Conservation (phyloP, 2,797 vertebrate species). For the Bradypodion ventrale region DNA sequence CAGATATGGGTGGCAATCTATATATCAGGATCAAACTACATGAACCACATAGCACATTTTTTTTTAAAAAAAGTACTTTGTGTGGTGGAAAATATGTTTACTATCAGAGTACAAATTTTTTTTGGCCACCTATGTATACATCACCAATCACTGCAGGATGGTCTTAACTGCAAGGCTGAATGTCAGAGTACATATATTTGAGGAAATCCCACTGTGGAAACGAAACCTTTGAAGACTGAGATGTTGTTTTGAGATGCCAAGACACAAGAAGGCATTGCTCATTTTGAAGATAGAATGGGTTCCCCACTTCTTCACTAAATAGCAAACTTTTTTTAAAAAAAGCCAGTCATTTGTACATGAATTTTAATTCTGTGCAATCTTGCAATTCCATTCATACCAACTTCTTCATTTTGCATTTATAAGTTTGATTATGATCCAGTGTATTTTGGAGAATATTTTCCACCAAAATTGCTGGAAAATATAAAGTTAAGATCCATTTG, state of each 20-base stretch:
- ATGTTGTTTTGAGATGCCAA: not conserved
- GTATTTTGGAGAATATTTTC: not conserved
- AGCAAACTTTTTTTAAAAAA: not conserved
- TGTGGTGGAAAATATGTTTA: too few species aligned
- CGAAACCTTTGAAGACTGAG: not conserved
- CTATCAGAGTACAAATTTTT: too few species aligned
- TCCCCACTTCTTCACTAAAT: not conserved
- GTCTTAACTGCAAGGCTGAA: too few species aligned
- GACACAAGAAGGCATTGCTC: not conserved
- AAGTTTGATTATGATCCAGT: not conserved
- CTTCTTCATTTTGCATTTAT: constrained; percentile 14
- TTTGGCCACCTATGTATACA: too few species aligned
- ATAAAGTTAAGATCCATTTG: not conserved
- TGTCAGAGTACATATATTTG: too few species aligned
- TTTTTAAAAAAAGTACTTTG: too few species aligned
- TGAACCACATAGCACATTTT: too few species aligned
- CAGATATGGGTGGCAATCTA: too few species aligned
- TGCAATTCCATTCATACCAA: not conserved
- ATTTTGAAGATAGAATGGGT: not conserved
- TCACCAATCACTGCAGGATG: too few species aligned
- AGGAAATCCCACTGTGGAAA: too few species aligned
- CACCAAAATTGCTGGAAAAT: not conserved
- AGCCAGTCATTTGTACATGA: not conserved
- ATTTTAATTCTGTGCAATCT: not conserved
- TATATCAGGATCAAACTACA: not conserved